Percentiles rank a stretch among this genome's conserved stretches.
phyloP scores from a whole-genome alignment of 2,888 invertebrate genomes.

The Pegoplata infirma region DNA sequence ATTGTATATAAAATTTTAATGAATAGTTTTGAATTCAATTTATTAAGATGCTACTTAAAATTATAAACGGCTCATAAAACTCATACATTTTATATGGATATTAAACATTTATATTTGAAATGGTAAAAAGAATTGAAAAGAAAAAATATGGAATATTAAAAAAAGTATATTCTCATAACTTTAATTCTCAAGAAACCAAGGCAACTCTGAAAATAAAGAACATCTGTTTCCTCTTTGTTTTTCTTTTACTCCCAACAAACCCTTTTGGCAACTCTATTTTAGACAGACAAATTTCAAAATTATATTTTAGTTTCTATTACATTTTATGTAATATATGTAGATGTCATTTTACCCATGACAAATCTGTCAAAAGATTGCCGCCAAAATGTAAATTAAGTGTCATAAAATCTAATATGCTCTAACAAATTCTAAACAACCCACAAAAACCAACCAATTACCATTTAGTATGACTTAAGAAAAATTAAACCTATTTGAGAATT shows the following conservation, averaged over 20 bases:
- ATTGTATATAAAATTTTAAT: too few relatives aligned
- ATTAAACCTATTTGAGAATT: conserved; percentile 43
- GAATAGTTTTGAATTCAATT: conserved; percentile 13
- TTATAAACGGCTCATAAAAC: conserved; percentile 72
- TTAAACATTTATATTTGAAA: conserved; percentile 66
- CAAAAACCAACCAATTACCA: conserved; percentile 22
- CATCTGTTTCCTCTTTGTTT: conserved; percentile 8
- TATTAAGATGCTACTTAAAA: conserved; percentile 69
- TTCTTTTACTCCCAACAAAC: background rate
- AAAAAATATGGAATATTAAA: conserved; percentile 14
- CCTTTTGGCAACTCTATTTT: conserved; percentile 39
- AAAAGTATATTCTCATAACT: conserved; percentile 67
- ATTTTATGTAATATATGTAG: conserved; percentile 22
- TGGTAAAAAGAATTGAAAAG: conserved; percentile 49
- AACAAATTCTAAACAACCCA: conserved; percentile 62
- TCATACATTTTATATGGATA: conserved; percentile 69
- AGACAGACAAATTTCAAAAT: background rate
- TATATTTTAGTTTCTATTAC: too few relatives aligned
- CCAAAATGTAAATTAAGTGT: conserved; percentile 59
- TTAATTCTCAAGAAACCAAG: background rate
- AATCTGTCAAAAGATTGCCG: conserved; percentile 74
- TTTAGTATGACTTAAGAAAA: conserved; percentile 49
- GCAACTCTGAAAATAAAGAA: conserved; percentile 10
- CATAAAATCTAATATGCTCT: conserved; percentile 58
- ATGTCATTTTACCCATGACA: conserved; percentile 68